Percentiles rank a stretch among this genome's conserved stretches.
These are phyloP conservation scores for Hydrocynus forskahlii DNA, from an alignment of 2,797 vertebrate genomes.

Conservation along the genomic window DNA sequence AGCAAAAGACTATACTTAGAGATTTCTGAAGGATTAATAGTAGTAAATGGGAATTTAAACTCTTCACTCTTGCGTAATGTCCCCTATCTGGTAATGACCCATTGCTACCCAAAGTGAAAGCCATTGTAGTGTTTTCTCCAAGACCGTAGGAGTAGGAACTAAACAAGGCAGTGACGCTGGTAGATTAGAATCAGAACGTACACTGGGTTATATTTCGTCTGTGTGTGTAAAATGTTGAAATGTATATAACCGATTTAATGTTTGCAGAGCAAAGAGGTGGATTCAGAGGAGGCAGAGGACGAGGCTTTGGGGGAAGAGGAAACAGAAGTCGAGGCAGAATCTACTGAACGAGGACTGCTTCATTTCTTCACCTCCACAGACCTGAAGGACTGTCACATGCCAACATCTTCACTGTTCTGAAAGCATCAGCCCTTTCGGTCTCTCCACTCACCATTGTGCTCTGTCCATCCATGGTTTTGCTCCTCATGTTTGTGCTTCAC, in stretches of 20 bases:
- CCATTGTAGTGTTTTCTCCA: too few species aligned
- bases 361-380: constrained; percentile 60
- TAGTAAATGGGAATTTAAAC: neutral
- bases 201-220: too few species aligned
- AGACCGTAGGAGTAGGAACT: too few species aligned
- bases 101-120: neutral
- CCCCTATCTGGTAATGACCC: neutral
- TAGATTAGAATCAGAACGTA: too few species aligned
- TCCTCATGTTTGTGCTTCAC: neutral
- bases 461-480: constrained; percentile 43
- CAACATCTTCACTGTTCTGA: constrained; percentile 56
- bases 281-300: constrained; percentile 89
- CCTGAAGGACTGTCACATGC: constrained; percentile 68
- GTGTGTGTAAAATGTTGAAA: neutral
- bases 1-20: too few species aligned
- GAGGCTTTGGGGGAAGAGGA: constrained; percentile 92
- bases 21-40: too few species aligned
- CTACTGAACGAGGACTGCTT: constrained; percentile 79
- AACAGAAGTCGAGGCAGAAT: constrained; percentile 92
- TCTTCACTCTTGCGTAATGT: neutral
- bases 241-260: constrained; percentile 1
- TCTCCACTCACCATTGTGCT: constrained; percentile 36
- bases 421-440: constrained; percentile 57
- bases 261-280: constrained; percentile 92
- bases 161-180: too few species aligned